phyloP scores from a whole-genome alignment of 2,113 vertebrate species.

The Phoxinus phoxinus region DNA sequence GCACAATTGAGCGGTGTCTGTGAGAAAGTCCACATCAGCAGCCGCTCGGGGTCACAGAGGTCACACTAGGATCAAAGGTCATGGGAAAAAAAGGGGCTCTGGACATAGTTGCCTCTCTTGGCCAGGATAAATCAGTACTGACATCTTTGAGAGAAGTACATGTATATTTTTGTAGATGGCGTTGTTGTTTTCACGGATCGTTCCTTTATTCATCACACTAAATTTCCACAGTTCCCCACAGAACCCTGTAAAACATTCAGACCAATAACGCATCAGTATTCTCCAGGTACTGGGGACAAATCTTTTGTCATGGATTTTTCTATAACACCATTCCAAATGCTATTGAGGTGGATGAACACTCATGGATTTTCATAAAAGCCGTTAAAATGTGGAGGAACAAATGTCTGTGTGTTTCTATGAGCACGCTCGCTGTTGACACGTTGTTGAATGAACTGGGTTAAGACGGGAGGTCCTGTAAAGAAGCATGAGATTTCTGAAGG shows the following conservation, averaged over 20 bases:
- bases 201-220: slow-evolving; percentile 19
- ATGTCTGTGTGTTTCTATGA: slow-evolving; percentile 38
- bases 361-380: slow-evolving; percentile 54
- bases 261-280: slow-evolving; percentile 45
- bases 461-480: slow-evolving; percentile 2
- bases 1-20: background rate
- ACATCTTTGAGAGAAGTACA: background rate
- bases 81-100: slow-evolving; percentile 67
- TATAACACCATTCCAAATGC: slow-evolving; percentile 48
- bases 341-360: slow-evolving; percentile 47
- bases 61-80: slow-evolving; percentile 63
- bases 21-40: slow-evolving; percentile 25
- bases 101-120: background rate
- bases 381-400: slow-evolving; percentile 42
- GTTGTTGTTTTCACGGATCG: background rate
- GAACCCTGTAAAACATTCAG: slow-evolving; percentile 26
- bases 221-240: slow-evolving; percentile 11
- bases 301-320: slow-evolving; percentile 54
- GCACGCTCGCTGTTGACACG: slow-evolving; percentile 44
- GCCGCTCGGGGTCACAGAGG: slow-evolving; percentile 43
- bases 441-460: slow-evolving; percentile 45
- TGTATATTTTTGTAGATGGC: background rate
- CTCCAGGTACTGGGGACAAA: slow-evolving; percentile 38
- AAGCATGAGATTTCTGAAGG: slow-evolving; percentile 26
- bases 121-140: slow-evolving; percentile 49